A percentile compares a stretch with the other conserved stretches of the same genome.
Conservation (phyloP, 1,140 invertebrate genomes). For the Daktulosphaira vitifoliae region DNA sequence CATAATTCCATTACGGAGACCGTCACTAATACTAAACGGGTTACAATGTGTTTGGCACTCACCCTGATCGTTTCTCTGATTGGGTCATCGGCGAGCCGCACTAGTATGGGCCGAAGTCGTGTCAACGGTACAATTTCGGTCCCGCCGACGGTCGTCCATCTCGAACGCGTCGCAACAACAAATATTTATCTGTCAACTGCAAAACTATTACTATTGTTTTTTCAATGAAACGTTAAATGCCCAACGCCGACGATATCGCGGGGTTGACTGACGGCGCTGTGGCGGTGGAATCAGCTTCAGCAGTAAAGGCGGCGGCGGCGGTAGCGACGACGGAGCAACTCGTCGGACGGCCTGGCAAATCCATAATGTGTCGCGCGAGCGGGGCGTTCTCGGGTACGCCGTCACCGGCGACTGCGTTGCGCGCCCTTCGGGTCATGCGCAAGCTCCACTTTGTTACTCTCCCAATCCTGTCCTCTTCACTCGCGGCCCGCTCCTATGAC, state of each 20-base stretch:
- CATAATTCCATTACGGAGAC: no score
- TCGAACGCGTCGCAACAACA: no score
- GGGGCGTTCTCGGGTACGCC: not conserved
- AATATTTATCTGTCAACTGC: no score
- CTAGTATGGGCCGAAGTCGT: no score
- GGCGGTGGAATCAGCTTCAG: not conserved
- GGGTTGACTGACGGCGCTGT: not conserved
- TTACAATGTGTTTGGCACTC: no score
- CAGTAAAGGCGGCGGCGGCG: not conserved
- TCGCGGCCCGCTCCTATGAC: not conserved
- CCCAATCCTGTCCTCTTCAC: not conserved
- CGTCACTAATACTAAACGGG: no score
- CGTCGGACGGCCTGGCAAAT: slow-evolving; percentile 5
- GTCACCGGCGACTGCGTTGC: not conserved
- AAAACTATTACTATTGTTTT: no score
- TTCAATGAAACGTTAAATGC: no score
- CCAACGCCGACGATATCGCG: not conserved
- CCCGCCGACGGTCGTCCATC: no score
- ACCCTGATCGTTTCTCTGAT: no score
- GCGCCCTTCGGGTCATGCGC: not conserved
- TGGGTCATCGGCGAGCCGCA: no score
- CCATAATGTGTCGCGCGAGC: slow-evolving; percentile 20
- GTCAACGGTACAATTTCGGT: no score
- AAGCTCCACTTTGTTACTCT: not conserved
- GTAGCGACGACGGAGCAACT: not conserved